Conservation (phyloP, 2,888 invertebrate species). For the Pharmacophagus antenor region DNA sequence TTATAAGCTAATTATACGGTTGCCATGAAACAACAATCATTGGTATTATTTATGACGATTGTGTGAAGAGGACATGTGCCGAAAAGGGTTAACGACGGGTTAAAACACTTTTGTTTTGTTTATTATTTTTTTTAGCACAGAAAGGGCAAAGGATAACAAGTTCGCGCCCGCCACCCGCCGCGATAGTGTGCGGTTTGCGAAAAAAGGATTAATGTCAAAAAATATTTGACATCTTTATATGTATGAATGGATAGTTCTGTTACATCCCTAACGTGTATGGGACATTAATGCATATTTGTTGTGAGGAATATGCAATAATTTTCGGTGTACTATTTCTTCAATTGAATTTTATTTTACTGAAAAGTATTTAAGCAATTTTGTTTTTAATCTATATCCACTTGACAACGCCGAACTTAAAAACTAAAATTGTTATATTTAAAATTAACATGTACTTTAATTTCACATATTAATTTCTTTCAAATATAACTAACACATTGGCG, state of each 20-base stretch:
- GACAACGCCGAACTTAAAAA: no score
- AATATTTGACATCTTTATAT: conserved; percentile 54
- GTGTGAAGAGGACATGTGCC: conserved; percentile 55
- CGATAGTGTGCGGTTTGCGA: conserved; percentile 42
- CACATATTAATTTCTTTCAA: conserved; percentile 8
- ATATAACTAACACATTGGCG: conserved; percentile 13
- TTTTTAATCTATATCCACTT: no score
- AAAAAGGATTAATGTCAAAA: conserved; percentile 55
- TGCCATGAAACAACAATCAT: conserved; percentile 27
- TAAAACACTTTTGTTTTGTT: conserved; percentile 69
- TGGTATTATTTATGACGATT: conserved; percentile 25
- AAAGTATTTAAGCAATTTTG: not conserved
- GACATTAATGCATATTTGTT: not conserved
- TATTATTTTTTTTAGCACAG: conserved; percentile 61
- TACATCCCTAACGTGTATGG: not conserved
- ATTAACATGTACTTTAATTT: no score
- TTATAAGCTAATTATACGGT: conserved; percentile 25
- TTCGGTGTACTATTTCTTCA: not conserved
- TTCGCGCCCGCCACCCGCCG: conserved; percentile 68
- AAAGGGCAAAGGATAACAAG: conserved; percentile 69
- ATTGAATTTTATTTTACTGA: not conserved
- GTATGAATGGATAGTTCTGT: conserved; percentile 35
- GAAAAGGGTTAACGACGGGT: conserved; percentile 67
- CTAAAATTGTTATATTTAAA: not conserved
- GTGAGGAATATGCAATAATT: not conserved